phyloP scores from a whole-genome alignment of 2,888 invertebrate genomes.

The Enchytraeus crypticus region DNA sequence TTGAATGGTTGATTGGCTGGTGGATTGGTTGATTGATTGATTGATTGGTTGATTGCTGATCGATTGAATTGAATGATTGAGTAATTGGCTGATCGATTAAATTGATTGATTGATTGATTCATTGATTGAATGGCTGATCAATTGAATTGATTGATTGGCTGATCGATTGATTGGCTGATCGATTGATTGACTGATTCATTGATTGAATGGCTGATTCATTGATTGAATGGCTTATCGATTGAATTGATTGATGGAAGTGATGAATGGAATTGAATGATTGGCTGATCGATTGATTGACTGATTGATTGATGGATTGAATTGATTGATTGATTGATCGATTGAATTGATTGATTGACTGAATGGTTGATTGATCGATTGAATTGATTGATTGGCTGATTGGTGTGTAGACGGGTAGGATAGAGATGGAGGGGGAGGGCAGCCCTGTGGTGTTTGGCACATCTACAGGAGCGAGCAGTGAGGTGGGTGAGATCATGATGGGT shows the following conservation, averaged over 20 bases:
- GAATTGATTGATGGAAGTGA: neutral
- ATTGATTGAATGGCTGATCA: slow-evolving; percentile 33
- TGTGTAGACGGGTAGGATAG: slow-evolving; percentile 39
- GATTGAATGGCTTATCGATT: neutral
- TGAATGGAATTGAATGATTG: neutral
- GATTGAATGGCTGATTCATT: slow-evolving; percentile 39
- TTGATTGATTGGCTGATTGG: neutral
- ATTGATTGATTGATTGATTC: neutral
- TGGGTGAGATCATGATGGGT: slow-evolving; percentile 30
- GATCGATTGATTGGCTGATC: neutral
- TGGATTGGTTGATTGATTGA: slow-evolving; percentile 35
- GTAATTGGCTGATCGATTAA: neutral
- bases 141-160: slow-evolving; percentile 30
- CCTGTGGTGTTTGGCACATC: slow-evolving; percentile 34
- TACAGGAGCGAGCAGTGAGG: slow-evolving; percentile 39
- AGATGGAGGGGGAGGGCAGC: slow-evolving; percentile 35
- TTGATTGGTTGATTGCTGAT: no score
- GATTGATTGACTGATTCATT: neutral
- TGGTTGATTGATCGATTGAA: neutral
- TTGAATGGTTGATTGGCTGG: neutral
- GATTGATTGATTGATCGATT: neutral
- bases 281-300: slow-evolving; percentile 34
- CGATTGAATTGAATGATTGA: neutral
- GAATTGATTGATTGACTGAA: neutral
- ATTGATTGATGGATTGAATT: no score